A percentile compares a stretch with the other conserved stretches of the same genome.
Conservation (phyloP, 2,797 vertebrate species). For the Gymnothorax reevesii region DNA sequence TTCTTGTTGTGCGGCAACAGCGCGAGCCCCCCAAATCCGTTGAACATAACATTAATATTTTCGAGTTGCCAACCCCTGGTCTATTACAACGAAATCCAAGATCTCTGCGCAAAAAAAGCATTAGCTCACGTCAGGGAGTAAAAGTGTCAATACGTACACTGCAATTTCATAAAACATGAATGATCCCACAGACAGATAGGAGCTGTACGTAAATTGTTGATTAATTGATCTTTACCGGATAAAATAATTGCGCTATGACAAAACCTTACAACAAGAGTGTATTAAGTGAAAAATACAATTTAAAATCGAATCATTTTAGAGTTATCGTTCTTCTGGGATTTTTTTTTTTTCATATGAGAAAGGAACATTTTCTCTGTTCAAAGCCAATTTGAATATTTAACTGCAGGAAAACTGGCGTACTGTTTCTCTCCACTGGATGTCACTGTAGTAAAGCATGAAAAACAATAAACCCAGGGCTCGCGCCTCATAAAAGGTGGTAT, state of each 20-base stretch:
- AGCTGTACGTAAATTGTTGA: too few species aligned
- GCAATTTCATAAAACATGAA: too few species aligned
- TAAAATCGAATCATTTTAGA: not conserved
- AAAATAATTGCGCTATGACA: not conserved
- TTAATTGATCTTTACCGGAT: not conserved
- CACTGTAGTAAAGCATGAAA: slow-evolving; percentile 11
- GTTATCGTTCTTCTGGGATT: not conserved
- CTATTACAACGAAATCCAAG: too few species aligned
- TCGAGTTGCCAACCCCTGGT: too few species aligned
- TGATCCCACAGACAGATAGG: too few species aligned
- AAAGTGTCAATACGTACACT: too few species aligned
- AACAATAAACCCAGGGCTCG: not conserved
- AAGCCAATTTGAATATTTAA: not conserved
- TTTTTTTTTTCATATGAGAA: not conserved
- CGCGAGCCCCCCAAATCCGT: too few species aligned
- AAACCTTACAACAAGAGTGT: not conserved
- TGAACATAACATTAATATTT: too few species aligned
- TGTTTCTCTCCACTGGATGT: slow-evolving; percentile 24
- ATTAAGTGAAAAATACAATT: too few species aligned
- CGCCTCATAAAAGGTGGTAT: not conserved
- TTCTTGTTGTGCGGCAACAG: too few species aligned
- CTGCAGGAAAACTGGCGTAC: not conserved
- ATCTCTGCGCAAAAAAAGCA: too few species aligned
- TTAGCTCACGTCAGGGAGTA: too few species aligned
- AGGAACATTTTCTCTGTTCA: not conserved